Percentiles rank a stretch among this genome's conserved stretches.
phyloP scores from a whole-genome alignment of 1,140 invertebrate genomes.

The Lepidurus couesii region DNA sequence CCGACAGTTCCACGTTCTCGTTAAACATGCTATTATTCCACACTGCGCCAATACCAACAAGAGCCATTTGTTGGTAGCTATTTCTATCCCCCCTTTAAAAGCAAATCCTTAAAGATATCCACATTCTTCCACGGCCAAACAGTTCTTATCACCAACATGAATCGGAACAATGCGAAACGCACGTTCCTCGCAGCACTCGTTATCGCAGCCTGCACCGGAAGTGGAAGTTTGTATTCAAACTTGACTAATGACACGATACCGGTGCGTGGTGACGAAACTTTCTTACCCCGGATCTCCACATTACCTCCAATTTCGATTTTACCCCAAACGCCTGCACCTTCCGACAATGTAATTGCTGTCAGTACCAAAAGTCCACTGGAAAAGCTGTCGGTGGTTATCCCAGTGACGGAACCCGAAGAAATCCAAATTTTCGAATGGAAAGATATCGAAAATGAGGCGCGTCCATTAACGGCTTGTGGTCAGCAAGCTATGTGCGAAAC shows the following conservation, averaged over 20 bases:
- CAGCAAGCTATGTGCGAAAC: constrained; percentile 15
- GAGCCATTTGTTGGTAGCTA: constrained; percentile 1
- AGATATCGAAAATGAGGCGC: neutral
- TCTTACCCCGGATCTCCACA: neutral
- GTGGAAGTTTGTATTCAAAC: neutral
- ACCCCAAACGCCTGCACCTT: neutral
- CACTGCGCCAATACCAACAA: constrained; percentile 9
- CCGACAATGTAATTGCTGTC: neutral
- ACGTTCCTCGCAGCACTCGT: neutral
- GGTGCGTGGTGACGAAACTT: neutral
- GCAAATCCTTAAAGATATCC: neutral
- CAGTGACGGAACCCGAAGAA: neutral
- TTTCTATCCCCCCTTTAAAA: neutral
- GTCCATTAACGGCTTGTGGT: neutral
- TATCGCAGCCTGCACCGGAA: neutral
- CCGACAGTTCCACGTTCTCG: neutral
- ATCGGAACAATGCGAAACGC: neutral
- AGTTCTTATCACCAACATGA: neutral
- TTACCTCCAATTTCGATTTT: neutral
- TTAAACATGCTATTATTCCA: constrained; percentile 3
- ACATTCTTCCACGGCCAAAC: neutral
- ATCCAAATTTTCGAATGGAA: constrained; percentile 22
- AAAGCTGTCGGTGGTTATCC: neutral
- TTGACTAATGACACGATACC: neutral
- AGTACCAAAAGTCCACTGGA: neutral